Conservation (phyloP, 1,140 invertebrate genomes). For the Steinernema feltiae region DNA sequence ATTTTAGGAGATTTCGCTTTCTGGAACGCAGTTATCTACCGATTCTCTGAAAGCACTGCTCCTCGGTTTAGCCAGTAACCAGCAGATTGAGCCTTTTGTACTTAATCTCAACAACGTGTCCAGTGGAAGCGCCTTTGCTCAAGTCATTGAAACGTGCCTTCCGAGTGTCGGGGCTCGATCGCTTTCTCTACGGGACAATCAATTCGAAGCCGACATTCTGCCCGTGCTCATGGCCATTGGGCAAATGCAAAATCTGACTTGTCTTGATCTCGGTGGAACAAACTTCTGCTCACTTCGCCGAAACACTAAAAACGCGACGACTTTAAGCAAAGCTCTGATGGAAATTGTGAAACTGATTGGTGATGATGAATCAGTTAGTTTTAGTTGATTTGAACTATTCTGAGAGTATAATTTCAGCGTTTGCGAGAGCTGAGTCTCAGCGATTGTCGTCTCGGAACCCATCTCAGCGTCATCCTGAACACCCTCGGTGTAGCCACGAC, state of each 20-base stretch:
- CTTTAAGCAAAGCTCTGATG: constrained; percentile 38
- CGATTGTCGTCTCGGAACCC: constrained; percentile 44
- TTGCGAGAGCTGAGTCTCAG: constrained; percentile 48
- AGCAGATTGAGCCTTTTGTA: constrained; percentile 33
- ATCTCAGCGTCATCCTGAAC: constrained; percentile 48
- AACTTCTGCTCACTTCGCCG: constrained; percentile 43
- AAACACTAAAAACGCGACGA: constrained; percentile 41
- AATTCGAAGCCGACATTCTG: constrained; percentile 43
- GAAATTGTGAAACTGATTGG: constrained; percentile 53
- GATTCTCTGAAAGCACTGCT: constrained; percentile 34
- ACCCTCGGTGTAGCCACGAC: constrained; percentile 45
- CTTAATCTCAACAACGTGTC: constrained; percentile 37
- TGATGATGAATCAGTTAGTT: constrained; percentile 38
- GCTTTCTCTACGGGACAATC: constrained; percentile 48
- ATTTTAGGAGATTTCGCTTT: constrained; percentile 22
- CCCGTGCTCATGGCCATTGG: constrained; percentile 29
- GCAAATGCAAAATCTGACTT: constrained; percentile 31
- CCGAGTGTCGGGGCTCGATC: constrained; percentile 32
- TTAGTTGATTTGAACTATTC: background rate
- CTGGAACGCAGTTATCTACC: constrained; percentile 23
- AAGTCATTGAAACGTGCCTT: constrained; percentile 43
- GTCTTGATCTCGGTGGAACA: constrained; percentile 47
- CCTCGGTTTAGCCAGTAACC: constrained; percentile 41
- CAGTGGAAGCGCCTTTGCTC: constrained; percentile 20
- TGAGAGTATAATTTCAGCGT: constrained; percentile 22